Base-by-base conservation (phyloP, 2,113 vertebrate species). In the Oreochromis spilurus region DNA sequence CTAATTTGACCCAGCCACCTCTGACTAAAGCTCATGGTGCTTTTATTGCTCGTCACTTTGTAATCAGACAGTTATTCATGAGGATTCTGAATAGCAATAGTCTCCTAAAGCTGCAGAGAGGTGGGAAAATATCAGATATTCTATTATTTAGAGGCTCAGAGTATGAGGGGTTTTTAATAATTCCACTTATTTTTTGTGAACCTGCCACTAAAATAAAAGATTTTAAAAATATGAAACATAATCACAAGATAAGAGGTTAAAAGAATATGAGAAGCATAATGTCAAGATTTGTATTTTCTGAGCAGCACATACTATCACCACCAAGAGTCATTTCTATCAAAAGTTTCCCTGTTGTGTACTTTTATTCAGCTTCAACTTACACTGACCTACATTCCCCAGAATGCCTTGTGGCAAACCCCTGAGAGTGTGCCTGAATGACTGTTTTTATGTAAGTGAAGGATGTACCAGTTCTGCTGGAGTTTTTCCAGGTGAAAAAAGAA, bases 381-480 rank as follows among this genome's bases (percentile, higher is more conserved):
- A 84, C 31, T 89, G 90, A 89, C 90, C 87, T 92, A 93, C 82
- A 90, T 94, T 87, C 43, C 70, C 60, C 45, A 67, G 14, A 83
- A 88, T 88, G 81, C 80, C 91, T 86, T 29, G 19, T 87, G 84
- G 89, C 91, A 72, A 91, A 78, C 84, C 60, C 87, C 45, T 65
- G 62, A 81, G 58, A 82, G 34, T 45, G 43, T 70, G 80, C 88
- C 52, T 75, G 55, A 80, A 84, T 91, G 81, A 85, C 82, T 87
- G 82, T 67, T 86, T 79, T 62, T 48, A 58, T 62, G 65, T 67
- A 82, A 82, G 89, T 82, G 72, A 80, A 53, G 58, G 70, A 87
- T 45, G 58, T 52, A 79, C 50, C 75, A 79, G 54, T 82, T 80
- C 60, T 87, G 81, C 62, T 31, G 58, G 60, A 87, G 31, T 54